Evolutionary conservation across 2,888 invertebrate genomes (phyloP).

Genomic region (Lepidocyrtinus sp.): DNA sequence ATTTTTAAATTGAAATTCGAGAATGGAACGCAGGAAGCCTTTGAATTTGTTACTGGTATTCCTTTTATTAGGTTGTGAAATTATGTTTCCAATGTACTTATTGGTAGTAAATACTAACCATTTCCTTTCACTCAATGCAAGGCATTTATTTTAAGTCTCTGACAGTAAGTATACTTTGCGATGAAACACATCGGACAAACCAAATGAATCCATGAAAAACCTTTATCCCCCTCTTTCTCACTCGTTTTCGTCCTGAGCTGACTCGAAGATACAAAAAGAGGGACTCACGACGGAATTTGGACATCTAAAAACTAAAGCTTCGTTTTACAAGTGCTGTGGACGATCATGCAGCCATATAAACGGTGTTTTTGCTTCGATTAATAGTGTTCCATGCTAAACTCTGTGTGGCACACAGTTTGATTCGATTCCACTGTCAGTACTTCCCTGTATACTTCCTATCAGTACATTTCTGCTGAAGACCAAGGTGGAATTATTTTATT

Average conservation of each 20-base stretch:
- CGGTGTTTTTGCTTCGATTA: neutral
- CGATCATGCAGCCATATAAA: neutral
- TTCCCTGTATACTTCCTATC: neutral
- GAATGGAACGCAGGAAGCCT: neutral
- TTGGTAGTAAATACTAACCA: neutral
- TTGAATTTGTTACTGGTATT: neutral
- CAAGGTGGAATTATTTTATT: conserved; percentile 37
- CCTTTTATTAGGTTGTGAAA: too few relatives aligned
- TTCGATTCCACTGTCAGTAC: neutral
- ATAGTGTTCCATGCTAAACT: neutral
- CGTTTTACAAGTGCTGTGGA: neutral
- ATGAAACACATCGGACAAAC: conserved; percentile 27
- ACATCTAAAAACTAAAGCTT: neutral
- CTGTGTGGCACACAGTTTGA: too few relatives aligned
- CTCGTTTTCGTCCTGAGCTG: too few relatives aligned
- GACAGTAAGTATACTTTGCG: conserved; percentile 31
- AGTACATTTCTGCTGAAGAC: neutral
- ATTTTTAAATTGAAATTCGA: neutral
- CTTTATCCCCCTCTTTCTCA: too few relatives aligned
- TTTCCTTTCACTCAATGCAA: neutral
- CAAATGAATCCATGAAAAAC: conserved; percentile 26
- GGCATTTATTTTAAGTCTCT: too few relatives aligned
- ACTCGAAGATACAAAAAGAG: too few relatives aligned
- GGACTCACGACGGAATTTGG: too few relatives aligned
- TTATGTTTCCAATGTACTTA: neutral